A percentile compares a stretch with the other conserved stretches of the same genome.
phyloP scores from a whole-genome alignment of 2,797 vertebrate genomes.

The Halcyon leucocephala region DNA sequence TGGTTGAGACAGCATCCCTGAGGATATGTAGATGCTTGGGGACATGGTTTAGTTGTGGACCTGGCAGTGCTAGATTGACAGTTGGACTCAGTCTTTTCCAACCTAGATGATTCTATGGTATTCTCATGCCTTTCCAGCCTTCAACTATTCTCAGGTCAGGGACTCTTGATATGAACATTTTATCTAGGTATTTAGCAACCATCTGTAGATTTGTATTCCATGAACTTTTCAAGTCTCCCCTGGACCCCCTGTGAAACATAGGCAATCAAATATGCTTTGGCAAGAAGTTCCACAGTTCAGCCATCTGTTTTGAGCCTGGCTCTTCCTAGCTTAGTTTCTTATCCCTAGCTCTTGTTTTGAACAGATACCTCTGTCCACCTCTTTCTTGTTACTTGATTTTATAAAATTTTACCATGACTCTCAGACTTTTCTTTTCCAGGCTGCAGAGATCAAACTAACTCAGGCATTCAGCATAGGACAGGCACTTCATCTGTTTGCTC shows the following conservation, averaged over 20 bases:
- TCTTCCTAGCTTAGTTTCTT: background rate
- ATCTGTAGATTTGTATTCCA: background rate
- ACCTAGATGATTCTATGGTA: background rate
- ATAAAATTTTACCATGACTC: background rate
- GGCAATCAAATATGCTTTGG: background rate
- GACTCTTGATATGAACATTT: background rate
- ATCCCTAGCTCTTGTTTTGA: background rate
- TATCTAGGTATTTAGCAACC: background rate
- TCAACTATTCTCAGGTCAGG: background rate
- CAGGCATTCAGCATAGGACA: background rate
- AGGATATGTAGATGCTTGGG: background rate
- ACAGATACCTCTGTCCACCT: background rate
- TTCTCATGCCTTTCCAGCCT: background rate
- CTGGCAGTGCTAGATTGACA: background rate
- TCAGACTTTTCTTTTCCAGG: background rate
- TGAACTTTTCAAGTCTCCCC: background rate
- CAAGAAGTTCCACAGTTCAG: background rate
- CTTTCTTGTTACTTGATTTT: background rate
- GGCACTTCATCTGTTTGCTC: background rate
- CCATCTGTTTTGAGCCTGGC: background rate
- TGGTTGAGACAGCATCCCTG: background rate
- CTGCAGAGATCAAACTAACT: background rate
- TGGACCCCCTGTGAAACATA: background rate
- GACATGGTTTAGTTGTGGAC: background rate
- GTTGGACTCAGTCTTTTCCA: background rate